phyloP scores from a whole-genome alignment of 2,113 vertebrate species.

The Alectura lathami region DNA sequence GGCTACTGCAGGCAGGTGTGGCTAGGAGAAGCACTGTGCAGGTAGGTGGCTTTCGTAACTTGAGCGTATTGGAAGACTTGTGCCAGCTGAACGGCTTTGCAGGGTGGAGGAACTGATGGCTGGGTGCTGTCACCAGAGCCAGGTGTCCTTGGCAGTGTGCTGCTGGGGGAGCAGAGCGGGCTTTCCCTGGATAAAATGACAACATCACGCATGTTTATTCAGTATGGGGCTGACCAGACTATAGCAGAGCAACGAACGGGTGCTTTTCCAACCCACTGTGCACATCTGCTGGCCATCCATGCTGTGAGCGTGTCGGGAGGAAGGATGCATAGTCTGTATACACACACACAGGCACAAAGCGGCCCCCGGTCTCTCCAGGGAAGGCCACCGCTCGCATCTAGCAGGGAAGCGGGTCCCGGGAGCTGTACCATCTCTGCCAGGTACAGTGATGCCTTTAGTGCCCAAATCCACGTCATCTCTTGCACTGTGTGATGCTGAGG shows the following conservation, averaged over 20 bases:
- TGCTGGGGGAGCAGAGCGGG: not conserved
- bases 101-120: not conserved
- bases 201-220: accelerated
- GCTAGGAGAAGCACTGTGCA: not conserved
- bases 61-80: not conserved
- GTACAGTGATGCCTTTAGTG: accelerated
- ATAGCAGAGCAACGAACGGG: not conserved
- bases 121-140: not conserved
- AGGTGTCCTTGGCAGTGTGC: not conserved
- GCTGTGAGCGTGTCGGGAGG: accelerated
- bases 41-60: slow-evolving; percentile 14
- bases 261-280: not conserved
- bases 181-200: not conserved
- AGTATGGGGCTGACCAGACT: not conserved
- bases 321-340: not conserved
- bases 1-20: not conserved
- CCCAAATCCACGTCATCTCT: not conserved
- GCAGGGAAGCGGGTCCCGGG: not conserved
- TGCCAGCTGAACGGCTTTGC: not conserved
- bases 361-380: accelerated
- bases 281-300: not conserved
- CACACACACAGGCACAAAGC: not conserved
- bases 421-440: not conserved
- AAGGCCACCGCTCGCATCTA: not conserved
- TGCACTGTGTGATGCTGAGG: not conserved